These are phyloP conservation scores for Ferdinandea cuprea DNA, from an alignment of 2,888 invertebrate species.

Conservation along the genomic window DNA sequence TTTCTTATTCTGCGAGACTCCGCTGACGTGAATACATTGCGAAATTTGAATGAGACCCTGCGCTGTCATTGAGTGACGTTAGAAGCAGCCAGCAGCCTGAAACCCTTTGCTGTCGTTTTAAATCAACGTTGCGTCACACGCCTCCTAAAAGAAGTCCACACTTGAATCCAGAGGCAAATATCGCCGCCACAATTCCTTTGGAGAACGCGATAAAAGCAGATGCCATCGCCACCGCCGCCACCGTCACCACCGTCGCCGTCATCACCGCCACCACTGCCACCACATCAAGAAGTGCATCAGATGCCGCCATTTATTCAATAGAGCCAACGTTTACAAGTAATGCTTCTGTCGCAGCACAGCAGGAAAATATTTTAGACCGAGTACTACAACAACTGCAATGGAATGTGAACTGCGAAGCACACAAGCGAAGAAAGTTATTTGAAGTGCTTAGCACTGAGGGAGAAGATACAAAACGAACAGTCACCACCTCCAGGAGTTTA, in stretches of 20 bases:
- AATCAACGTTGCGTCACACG: not conserved
- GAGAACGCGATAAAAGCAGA: too few relatives aligned
- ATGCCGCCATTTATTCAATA: not conserved
- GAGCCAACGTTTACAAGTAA: not conserved
- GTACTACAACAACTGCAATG: not conserved
- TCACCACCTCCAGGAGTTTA: not conserved
- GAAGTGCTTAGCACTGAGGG: not conserved
- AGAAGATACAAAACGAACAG: not conserved
- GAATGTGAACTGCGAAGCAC: slow-evolving; percentile 1
- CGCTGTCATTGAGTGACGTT: not conserved
- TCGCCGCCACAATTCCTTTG: too few relatives aligned
- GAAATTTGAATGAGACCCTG: not conserved
- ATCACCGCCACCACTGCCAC: not conserved
- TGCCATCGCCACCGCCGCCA: not conserved
- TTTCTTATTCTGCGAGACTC: not conserved
- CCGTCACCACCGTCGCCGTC: not conserved
- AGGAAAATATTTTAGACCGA: not conserved
- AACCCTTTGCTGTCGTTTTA: not conserved
- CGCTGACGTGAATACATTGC: not conserved
- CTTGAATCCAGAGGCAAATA: not conserved
- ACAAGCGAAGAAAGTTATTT: not conserved
- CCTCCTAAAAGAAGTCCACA: slow-evolving; percentile 17
- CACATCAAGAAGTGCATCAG: not conserved
- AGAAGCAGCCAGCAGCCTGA: not conserved
- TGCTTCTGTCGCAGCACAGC: slow-evolving; percentile 7